Base-by-base conservation (phyloP, 2,797 vertebrate genomes). In the Chaunax sp. region DNA sequence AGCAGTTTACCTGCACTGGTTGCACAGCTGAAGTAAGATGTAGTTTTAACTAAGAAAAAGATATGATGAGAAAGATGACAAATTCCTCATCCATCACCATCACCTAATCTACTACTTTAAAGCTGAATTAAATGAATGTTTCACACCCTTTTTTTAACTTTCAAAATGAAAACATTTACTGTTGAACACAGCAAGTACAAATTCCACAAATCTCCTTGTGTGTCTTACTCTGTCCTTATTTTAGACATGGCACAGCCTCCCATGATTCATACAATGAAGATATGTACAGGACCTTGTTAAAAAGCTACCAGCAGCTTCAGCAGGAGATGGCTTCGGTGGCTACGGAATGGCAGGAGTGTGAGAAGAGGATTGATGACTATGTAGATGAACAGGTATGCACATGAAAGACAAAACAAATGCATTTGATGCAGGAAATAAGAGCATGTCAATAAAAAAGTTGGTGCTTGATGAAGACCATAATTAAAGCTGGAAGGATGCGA, bases 331-430 rank as follows among this genome's bases (percentile, higher is more conserved):
- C 89, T 38, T 91, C 91, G 2, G 96, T 99, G 55, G 95, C 96
- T 2, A 92, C 94, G 69, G 94, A 97, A 69, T 99, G 98, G 98
- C 94, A 97, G 83, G 96, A 98, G 84, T 99, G 97, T 87, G 96
- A 99, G 88, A 97, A 97, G 88, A 95, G 96, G 92, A 99, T 99
- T 38, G 98, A 99, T 44, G 96, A 98, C 86, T 99, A 98, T 19
- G 97, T 99, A 46, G 98, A 98, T 70, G 97, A 99, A 77, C 97
- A 99, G 97, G 98, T 98, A 86, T 4, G 5, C 30, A 46, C 51
- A 37, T 18, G 10, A 6, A 16, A 55, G 3, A 37, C 44, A 1
- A 52, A 22, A 38, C 3, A 37, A 54, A 75, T 30, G 1, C 23
- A n/a, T 50, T 23, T 22, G 11, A 28, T 22, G 6, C n/a, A 63